phyloP scores from a whole-genome alignment of 2,113 vertebrate species.

The Hyaena hyaena region DNA sequence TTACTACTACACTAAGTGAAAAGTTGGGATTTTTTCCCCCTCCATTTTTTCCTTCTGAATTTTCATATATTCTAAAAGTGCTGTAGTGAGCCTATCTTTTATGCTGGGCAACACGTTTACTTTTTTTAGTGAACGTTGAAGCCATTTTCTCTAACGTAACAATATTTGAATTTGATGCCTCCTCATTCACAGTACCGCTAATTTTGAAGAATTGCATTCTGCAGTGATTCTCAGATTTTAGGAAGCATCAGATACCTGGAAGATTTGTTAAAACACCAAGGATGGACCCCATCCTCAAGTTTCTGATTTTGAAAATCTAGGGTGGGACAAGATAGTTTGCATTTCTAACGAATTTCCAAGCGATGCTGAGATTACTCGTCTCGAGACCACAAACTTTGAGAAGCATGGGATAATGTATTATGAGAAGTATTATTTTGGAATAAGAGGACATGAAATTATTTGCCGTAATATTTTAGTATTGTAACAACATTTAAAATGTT shows the following conservation, averaged over 20 bases:
- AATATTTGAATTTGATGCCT: neutral
- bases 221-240: neutral
- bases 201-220: neutral
- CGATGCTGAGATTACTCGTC: neutral
- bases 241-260: neutral
- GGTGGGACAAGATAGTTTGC: neutral
- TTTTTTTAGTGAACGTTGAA: neutral
- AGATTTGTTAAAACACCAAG: neutral
- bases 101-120: neutral
- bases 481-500: neutral
- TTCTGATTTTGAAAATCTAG: neutral
- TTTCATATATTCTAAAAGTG: neutral
- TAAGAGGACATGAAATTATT: neutral
- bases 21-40: neutral
- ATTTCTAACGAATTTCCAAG: neutral
- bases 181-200: neutral
- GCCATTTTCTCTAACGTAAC: neutral
- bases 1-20: neutral
- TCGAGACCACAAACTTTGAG: neutral
- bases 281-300: neutral
- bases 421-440: neutral
- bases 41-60: neutral
- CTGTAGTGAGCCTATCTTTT: neutral
- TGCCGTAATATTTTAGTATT: slow-evolving; percentile 12
- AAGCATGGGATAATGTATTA: neutral